Evolutionary conservation across 2,113 vertebrate genomes (phyloP).

Genomic region (Trichomycterus rosablanca): DNA sequence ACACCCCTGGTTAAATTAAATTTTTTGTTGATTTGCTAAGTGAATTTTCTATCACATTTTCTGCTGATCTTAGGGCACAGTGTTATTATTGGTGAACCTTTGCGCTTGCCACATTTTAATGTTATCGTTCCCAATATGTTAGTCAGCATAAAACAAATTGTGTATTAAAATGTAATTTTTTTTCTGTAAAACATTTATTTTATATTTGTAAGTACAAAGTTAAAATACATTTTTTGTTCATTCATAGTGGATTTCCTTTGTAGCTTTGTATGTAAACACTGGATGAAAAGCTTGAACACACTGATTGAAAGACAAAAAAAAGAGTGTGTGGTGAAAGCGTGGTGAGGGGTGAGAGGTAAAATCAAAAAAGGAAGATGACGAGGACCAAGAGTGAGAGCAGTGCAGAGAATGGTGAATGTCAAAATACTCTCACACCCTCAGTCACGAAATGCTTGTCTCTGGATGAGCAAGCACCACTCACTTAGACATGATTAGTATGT

Average conservation of each 20-base stretch:
- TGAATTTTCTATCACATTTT: too few relatives aligned
- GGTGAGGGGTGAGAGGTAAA: conserved; percentile 24
- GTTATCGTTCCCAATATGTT: too few relatives aligned
- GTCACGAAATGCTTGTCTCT: conserved; percentile 63
- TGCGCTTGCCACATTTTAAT: too few relatives aligned
- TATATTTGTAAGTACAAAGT: too few relatives aligned
- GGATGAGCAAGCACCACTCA: conserved; percentile 54
- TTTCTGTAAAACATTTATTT: too few relatives aligned
- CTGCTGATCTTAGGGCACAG: too few relatives aligned
- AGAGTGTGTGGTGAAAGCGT: not conserved
- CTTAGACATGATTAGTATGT: conserved; percentile 22
- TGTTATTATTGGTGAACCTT: too few relatives aligned
- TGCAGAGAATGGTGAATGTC: conserved; percentile 32
- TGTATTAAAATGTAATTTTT: too few relatives aligned
- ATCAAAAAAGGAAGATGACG: conserved; percentile 26
- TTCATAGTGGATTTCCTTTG: conserved; percentile 17
- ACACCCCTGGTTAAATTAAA: too few relatives aligned
- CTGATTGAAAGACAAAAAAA: not conserved
- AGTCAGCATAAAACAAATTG: too few relatives aligned
- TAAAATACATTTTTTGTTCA: too few relatives aligned
- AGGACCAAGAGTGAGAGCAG: conserved; percentile 5
- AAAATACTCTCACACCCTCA: conserved; percentile 46
- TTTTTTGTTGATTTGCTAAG: too few relatives aligned
- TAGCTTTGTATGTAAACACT: conserved; percentile 39
- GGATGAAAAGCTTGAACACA: conserved; percentile 8